Percentiles rank a stretch among this genome's conserved stretches.
These are phyloP conservation scores for Parapsyche elsis DNA, from an alignment of 1,140 invertebrate species.

Conservation along the genomic window DNA sequence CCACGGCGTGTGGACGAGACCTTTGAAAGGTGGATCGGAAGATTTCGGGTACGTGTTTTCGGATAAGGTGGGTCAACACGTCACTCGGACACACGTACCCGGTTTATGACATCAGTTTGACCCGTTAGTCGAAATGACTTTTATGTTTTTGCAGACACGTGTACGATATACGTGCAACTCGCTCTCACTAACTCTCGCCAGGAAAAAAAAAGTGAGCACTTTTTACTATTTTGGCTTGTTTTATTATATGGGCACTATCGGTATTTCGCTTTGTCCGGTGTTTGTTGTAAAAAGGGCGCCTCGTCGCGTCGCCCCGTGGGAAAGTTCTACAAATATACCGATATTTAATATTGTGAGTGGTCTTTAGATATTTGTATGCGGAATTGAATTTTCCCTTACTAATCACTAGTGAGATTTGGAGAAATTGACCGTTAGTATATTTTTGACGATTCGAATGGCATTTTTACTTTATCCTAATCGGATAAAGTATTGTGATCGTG, in stretches of 20 bases:
- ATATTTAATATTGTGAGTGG: too few species aligned
- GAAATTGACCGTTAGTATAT: too few species aligned
- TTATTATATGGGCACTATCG: not conserved
- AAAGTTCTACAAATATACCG: too few species aligned
- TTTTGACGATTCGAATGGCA: too few species aligned
- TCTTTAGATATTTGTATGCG: too few species aligned
- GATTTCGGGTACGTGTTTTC: slow-evolving; percentile 29
- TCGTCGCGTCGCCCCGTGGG: not conserved
- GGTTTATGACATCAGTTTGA: slow-evolving; percentile 53
- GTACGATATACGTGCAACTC: slow-evolving; percentile 51
- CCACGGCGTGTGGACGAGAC: too few species aligned
- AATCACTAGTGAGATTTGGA: too few species aligned
- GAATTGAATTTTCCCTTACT: too few species aligned
- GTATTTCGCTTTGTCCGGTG: not conserved
- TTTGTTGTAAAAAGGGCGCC: not conserved
- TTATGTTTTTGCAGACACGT: slow-evolving; percentile 55
- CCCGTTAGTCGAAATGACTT: slow-evolving; percentile 54
- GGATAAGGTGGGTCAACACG: slow-evolving; percentile 37
- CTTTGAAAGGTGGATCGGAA: not conserved
- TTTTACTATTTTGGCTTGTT: not conserved
- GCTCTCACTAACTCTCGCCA: not conserved
- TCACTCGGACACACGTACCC: slow-evolving; percentile 47
- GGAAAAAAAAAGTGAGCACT: not conserved
- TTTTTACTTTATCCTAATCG: too few species aligned
- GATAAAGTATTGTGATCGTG: too few species aligned